Evolutionary conservation across 35 echinoderm and acorn worm genomes (phyloP).

Genomic region (Holothuria glaberrima): DNA sequence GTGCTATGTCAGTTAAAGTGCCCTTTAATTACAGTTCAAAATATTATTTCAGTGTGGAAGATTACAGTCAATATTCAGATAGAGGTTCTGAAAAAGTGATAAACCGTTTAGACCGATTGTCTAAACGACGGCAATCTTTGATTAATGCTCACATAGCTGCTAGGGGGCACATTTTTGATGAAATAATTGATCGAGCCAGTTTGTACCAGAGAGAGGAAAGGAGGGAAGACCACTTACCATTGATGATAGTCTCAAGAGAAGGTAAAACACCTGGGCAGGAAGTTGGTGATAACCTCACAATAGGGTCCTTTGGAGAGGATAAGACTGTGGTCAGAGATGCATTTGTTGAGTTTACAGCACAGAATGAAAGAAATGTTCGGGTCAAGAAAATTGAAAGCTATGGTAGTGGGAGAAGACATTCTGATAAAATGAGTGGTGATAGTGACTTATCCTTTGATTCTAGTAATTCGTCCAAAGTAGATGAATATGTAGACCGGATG

Average conservation of each 20-base stretch:
- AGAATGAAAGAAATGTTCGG: too few species aligned
- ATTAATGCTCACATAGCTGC: slow-evolving; percentile 34
- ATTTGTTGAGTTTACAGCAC: too few species aligned
- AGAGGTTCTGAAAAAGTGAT: not conserved
- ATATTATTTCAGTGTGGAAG: slow-evolving; percentile 49
- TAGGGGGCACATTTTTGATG: slow-evolving; percentile 25
- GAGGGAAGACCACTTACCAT: not conserved
- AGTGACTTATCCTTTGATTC: not conserved
- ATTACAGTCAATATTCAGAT: not conserved
- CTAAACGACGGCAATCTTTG: not conserved
- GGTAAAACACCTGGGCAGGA: too few species aligned
- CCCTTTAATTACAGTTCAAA: slow-evolving; percentile 34
- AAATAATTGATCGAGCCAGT: slow-evolving; percentile 1
- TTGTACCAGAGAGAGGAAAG: not conserved
- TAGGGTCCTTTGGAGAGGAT: not conserved
- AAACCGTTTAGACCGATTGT: not conserved
- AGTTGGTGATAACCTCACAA: not conserved
- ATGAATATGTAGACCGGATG: slow-evolving; percentile 5
- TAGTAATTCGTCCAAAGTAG: slow-evolving; percentile 11
- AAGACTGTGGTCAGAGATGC: too few species aligned
- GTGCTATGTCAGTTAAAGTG: not conserved
- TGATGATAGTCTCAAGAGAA: not conserved
- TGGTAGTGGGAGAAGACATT: too few species aligned
- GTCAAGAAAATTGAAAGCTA: not conserved
- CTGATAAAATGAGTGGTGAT: not conserved